Percentiles rank a stretch among this genome's conserved stretches.
phyloP scores from a whole-genome alignment of 1,140 invertebrate genomes.

The Euglossa dilemma region DNA sequence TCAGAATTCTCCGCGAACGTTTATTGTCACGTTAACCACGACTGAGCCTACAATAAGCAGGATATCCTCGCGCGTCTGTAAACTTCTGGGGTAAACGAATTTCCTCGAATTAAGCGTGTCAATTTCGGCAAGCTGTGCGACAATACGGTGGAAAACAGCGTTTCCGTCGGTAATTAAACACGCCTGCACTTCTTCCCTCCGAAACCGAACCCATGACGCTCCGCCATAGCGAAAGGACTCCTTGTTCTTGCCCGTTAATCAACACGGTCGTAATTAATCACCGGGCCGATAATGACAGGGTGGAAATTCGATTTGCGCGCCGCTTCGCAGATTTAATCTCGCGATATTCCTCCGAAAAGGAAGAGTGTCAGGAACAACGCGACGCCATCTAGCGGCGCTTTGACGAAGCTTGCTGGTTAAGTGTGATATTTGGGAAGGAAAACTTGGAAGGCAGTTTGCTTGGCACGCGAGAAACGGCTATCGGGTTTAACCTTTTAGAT shows the following conservation, averaged over 20 bases:
- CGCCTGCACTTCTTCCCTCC: not conserved
- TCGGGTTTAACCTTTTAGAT: conserved; percentile 47
- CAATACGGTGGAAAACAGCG: not conserved
- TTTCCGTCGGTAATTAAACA: conserved; percentile 19
- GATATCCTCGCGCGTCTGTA: not conserved
- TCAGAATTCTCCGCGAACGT: not conserved
- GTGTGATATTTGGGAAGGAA: conserved; percentile 22
- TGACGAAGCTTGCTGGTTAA: not conserved
- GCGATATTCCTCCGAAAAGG: not conserved
- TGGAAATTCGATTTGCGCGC: conserved; percentile 29
- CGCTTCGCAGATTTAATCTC: conserved; percentile 29
- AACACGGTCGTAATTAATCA: conserved; percentile 22
- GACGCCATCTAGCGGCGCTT: not conserved
- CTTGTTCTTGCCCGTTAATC: conserved; percentile 5
- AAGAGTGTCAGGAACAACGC: conserved; percentile 6
- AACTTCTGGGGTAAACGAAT: not conserved
- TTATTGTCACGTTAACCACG: not conserved
- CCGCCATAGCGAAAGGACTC: not conserved
- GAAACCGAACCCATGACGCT: too few species aligned
- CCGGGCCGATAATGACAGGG: not conserved
- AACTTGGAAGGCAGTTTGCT: conserved; percentile 43
- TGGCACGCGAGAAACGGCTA: conserved; percentile 49
- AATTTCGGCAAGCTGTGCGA: not conserved
- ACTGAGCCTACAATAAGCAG: not conserved
- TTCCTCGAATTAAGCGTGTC: conserved; percentile 5